Conservation (phyloP, 2,797 vertebrate genomes). For the Parambassis ranga region DNA sequence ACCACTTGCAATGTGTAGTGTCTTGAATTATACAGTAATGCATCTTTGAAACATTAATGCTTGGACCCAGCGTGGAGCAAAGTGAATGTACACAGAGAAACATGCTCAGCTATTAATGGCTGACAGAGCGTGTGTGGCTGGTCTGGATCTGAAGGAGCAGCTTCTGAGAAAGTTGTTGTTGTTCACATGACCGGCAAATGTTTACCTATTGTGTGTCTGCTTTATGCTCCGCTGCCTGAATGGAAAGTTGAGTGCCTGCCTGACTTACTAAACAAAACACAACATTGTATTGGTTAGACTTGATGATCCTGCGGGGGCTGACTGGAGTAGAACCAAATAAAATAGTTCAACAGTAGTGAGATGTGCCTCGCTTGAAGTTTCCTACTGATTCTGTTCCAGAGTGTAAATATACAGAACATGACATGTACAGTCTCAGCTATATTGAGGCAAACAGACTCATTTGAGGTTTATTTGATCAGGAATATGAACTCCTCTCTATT, state of each 20-base stretch:
- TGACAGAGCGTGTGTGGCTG: slow-evolving; percentile 15
- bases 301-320: slow-evolving; percentile 48
- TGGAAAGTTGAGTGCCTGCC: slow-evolving; percentile 69
- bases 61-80: background rate
- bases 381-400: slow-evolving; percentile 38
- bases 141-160: slow-evolving; percentile 35
- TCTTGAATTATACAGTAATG: too few relatives aligned
- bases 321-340: slow-evolving; percentile 60
- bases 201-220: slow-evolving; percentile 64
- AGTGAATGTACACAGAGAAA: slow-evolving; percentile 2
- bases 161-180: slow-evolving; percentile 61
- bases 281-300: slow-evolving; percentile 67
- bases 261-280: slow-evolving; percentile 70
- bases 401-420: slow-evolving; percentile 41
- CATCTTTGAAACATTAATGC: background rate
- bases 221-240: slow-evolving; percentile 53
- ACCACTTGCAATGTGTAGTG: too few relatives aligned
- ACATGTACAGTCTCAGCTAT: slow-evolving; percentile 13
- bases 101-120: slow-evolving; percentile 24
- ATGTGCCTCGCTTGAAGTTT: slow-evolving; percentile 32
- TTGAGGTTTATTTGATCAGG: slow-evolving; percentile 48
- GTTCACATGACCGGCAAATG: slow-evolving; percentile 65
- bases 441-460: slow-evolving; percentile 11
- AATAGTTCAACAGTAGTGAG: slow-evolving; percentile 64
- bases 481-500: slow-evolving; percentile 17